A percentile compares a stretch with the other conserved stretches of the same genome.
These are phyloP conservation scores for Apistogramma diplotaenia DNA, from an alignment of 2,113 vertebrate genomes.

Conservation along the genomic window DNA sequence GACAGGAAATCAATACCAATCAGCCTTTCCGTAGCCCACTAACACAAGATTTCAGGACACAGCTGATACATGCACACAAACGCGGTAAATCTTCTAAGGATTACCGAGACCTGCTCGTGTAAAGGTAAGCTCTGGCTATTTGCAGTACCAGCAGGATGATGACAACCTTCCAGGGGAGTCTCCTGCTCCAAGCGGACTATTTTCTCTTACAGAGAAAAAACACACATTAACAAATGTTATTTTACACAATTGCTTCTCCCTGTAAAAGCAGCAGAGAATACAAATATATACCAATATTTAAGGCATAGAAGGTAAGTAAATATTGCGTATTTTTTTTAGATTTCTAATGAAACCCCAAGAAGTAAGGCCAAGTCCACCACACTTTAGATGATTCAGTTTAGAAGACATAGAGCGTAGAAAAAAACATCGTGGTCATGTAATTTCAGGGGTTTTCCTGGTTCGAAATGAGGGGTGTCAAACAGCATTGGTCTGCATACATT, in stretches of 20 bases:
- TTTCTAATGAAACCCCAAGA: not conserved
- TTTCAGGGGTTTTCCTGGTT: too few relatives aligned
- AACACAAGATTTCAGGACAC: slow-evolving; percentile 45
- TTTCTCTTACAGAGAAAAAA: not conserved
- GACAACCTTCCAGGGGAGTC: slow-evolving; percentile 36
- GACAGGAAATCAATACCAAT: not conserved
- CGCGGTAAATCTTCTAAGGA: slow-evolving; percentile 59
- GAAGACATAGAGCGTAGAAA: not conserved
- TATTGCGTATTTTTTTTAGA: not conserved
- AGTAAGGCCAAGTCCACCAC: accelerated
- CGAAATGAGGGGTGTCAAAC: too few relatives aligned
- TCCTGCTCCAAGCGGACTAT: not conserved
- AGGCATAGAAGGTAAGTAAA: not conserved
- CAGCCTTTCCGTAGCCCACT: not conserved
- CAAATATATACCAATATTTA: not conserved
- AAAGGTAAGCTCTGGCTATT: slow-evolving; percentile 73
- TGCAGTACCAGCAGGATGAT: slow-evolving; percentile 61
- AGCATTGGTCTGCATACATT: not conserved
- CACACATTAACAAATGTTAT: not conserved
- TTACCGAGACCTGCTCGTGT: slow-evolving; percentile 65
- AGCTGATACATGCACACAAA: slow-evolving; percentile 33
- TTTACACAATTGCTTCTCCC: not conserved
- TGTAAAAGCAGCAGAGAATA: not conserved
- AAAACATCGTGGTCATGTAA: not conserved
- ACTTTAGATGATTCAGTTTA: accelerated